Conservation (phyloP, 1,140 invertebrate genomes). For the Lasaia peninsularis region DNA sequence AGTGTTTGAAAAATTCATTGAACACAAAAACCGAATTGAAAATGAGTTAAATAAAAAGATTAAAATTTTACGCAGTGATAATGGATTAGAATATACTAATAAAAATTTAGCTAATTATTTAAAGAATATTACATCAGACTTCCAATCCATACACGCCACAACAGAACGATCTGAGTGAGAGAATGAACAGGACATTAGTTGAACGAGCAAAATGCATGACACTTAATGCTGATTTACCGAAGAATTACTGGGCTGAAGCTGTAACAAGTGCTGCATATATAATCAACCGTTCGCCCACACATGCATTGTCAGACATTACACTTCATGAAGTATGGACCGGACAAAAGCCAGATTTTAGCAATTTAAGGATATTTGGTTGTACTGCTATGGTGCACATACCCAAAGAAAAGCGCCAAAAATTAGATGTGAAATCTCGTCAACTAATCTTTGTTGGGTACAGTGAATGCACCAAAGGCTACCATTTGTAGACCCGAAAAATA, state of each 20-base stretch:
- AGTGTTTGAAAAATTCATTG: not conserved
- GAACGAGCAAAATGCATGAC: conserved; percentile 2
- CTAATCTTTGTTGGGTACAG: conserved; percentile 28
- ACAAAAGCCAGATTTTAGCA: conserved; percentile 3
- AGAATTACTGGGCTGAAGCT: not conserved
- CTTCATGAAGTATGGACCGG: conserved; percentile 3
- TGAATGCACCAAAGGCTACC: conserved; percentile 18
- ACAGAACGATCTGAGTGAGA: not conserved
- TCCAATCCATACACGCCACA: not conserved
- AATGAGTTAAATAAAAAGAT: conserved; percentile 4
- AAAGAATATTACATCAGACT: not conserved
- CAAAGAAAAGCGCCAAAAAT: conserved; percentile 30
- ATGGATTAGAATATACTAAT: not conserved
- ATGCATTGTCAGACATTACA: not conserved
- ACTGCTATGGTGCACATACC: conserved; percentile 27
- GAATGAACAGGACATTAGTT: not conserved
- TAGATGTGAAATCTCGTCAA: conserved; percentile 25
- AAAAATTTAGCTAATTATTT: not conserved
- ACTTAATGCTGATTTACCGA: not conserved
- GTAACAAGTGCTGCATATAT: not conserved
- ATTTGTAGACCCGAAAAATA: conserved; percentile 14
- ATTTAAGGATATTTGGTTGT: conserved; percentile 30
- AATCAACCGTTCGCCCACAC: not conserved
- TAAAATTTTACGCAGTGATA: conserved; percentile 1
- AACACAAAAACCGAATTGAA: not conserved